Evolutionary conservation across 2,113 vertebrate species (phyloP).

Genomic region (Sakesphorus luctuosus): DNA sequence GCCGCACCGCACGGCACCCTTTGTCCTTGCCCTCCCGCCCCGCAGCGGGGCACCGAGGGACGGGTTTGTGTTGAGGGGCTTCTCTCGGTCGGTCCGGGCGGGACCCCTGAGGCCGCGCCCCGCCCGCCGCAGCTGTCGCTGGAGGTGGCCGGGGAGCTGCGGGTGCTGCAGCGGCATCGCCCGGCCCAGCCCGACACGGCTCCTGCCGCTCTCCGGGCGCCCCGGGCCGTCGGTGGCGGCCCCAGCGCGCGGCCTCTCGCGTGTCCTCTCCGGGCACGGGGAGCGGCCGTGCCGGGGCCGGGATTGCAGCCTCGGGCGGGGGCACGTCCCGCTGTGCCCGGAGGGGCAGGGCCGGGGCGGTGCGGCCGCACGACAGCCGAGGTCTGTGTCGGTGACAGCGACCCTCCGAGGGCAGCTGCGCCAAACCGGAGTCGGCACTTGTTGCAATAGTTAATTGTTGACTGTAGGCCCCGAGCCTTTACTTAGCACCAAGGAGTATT

Average conservation of each 20-base stretch:
- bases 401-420: background rate
- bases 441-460: background rate
- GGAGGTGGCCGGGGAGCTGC: too few species aligned
- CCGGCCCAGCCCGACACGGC: too few species aligned
- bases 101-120: too few species aligned
- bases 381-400: background rate
- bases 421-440: background rate
- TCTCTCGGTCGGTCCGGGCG: too few species aligned
- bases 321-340: fast-evolving
- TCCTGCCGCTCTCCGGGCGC: too few species aligned
- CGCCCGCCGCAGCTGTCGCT: too few species aligned
- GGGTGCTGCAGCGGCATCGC: too few species aligned
- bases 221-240: too few species aligned
- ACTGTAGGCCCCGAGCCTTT: background rate
- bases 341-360: fast-evolving
- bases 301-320: background rate
- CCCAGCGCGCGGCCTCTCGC: background rate
- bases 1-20: background rate
- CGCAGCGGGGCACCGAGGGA: too few species aligned
- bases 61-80: too few species aligned
- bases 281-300: background rate
- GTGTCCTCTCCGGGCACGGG: too few species aligned
- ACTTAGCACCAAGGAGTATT: background rate
- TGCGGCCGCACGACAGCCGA: fast-evolving
- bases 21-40: background rate